A percentile compares a stretch with the other conserved stretches of the same genome.
These are phyloP conservation scores for Nasonia longicornis DNA, from an alignment of 1,140 invertebrate genomes.

Conservation along the genomic window DNA sequence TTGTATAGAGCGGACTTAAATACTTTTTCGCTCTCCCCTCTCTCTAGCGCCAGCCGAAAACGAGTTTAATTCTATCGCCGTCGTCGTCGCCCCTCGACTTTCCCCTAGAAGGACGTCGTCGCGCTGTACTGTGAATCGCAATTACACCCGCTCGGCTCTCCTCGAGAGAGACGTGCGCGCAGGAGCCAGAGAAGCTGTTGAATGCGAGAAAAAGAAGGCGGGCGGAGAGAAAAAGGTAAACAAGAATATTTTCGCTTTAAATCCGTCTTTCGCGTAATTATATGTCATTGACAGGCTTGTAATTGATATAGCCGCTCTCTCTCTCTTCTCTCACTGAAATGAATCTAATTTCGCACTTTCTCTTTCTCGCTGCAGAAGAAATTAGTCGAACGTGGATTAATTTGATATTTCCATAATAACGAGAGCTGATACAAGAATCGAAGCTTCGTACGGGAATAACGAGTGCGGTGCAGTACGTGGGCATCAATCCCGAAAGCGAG, in stretches of 20 bases:
- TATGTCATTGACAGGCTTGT: constrained; percentile 16
- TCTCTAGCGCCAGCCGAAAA: constrained; percentile 7
- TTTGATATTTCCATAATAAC: too few relatives aligned
- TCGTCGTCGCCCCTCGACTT: background rate
- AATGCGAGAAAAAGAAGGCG: background rate
- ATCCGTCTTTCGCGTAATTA: background rate
- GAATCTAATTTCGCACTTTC: background rate
- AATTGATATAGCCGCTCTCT: background rate
- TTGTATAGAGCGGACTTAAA: constrained; percentile 15
- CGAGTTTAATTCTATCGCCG: constrained; percentile 31
- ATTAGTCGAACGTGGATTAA: too few relatives aligned
- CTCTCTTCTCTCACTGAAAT: background rate
- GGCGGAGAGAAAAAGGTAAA: background rate
- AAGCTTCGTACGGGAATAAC: constrained; percentile 13
- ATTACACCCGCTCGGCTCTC: constrained; percentile 2
- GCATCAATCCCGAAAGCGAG: background rate
- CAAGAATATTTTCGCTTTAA: background rate
- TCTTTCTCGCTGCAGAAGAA: too few relatives aligned
- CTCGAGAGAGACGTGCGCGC: background rate
- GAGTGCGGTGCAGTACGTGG: background rate
- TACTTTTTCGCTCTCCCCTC: background rate
- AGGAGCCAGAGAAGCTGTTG: background rate
- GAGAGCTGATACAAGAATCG: background rate
- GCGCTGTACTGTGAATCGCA: constrained; percentile 28
- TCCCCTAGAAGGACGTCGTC: background rate